A percentile compares a stretch with the other conserved stretches of the same genome.
Evolutionary conservation across 23 tunicate genomes (phyloP).

Genomic region (Ascidia mentula): DNA sequence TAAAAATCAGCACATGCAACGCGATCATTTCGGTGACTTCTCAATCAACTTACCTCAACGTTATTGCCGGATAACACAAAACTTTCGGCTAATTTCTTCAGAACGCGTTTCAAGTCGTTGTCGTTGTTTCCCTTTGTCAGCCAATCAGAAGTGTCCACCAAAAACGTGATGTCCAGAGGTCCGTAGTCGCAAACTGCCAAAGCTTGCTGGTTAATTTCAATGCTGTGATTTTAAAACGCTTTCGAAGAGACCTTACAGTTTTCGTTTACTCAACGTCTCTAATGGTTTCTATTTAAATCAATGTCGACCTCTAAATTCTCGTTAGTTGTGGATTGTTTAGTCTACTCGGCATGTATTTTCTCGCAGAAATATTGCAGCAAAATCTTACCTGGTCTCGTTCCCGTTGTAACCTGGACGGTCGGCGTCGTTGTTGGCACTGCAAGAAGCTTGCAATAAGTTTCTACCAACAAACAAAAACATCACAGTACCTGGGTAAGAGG

Average conservation of each 20-base stretch:
- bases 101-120: background rate
- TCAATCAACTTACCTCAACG: background rate
- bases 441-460: no score
- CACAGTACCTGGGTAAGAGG: background rate
- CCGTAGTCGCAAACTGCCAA: background rate
- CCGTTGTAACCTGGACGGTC: background rate
- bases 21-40: background rate
- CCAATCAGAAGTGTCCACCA: constrained; percentile 8
- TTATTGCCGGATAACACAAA: background rate
- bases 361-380: no score
- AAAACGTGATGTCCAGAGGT: background rate
- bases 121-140: background rate
- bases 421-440: background rate
- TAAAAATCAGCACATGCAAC: no score
- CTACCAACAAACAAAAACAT: no score
- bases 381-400: constrained; percentile 1
- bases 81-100: background rate
- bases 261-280: no score
- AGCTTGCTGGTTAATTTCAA: no score
- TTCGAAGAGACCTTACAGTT: no score
- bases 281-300: no score
- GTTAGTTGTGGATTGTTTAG: no score
- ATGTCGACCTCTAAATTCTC: no score
- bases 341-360: no score
- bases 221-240: no score